A percentile compares a stretch with the other conserved stretches of the same genome.
Evolutionary conservation across 1,140 invertebrate genomes (phyloP).

Genomic region (Polypedilum pembai): DNA sequence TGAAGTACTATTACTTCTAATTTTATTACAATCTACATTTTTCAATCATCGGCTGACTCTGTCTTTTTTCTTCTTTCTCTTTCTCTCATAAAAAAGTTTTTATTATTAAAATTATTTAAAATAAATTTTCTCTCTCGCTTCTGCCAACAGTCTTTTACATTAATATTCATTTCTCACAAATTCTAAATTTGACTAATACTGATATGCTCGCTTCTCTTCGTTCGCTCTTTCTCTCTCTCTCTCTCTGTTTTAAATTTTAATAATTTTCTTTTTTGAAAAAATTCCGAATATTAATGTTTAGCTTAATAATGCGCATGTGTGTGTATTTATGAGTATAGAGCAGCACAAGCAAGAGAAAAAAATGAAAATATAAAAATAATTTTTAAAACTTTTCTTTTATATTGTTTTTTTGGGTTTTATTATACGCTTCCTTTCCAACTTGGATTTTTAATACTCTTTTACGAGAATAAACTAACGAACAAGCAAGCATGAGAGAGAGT

Average conservation of each 20-base stretch:
- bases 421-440: constrained; percentile 16
- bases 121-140: too few species aligned
- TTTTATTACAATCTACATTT: neutral
- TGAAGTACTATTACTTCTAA: constrained; percentile 15
- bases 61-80: constrained; percentile 11
- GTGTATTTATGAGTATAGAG: constrained; percentile 5
- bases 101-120: constrained; percentile 19
- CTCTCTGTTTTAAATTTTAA: constrained; percentile 5
- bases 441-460: constrained; percentile 19
- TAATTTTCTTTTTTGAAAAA: constrained; percentile 15
- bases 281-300: constrained; percentile 18
- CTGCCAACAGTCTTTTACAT: neutral
- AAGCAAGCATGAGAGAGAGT: too few species aligned
- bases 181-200: constrained; percentile 19
- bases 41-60: neutral
- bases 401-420: constrained; percentile 19
- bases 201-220: neutral
- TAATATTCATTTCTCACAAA: neutral
- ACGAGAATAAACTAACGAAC: neutral
- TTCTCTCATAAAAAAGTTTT: neutral
- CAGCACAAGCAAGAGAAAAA: neutral
- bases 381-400: constrained; percentile 19
- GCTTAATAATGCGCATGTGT: neutral
- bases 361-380: constrained; percentile 8
- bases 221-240: neutral